Conservation (phyloP, 2,797 vertebrate genomes). For the Myotis pilosus region DNA sequence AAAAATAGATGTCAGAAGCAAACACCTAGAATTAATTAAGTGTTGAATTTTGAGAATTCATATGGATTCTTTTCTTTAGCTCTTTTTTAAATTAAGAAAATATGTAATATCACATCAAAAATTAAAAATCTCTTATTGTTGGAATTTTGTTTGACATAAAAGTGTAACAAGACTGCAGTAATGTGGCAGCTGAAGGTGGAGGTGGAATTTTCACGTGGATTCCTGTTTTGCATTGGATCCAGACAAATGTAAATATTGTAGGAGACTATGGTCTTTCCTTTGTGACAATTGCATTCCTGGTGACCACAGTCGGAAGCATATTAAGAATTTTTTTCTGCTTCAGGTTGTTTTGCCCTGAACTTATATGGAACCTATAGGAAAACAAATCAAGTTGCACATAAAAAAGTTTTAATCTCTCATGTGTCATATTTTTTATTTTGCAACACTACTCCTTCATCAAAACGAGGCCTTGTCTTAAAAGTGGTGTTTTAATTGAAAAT, state of each 20-base stretch:
- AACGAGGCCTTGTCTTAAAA: not conserved
- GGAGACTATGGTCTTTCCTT: not conserved
- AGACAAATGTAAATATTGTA: not conserved
- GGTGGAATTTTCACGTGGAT: not conserved
- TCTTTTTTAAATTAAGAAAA: not conserved
- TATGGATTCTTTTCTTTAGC: not conserved
- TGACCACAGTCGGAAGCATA: not conserved
- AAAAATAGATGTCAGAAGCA: not conserved
- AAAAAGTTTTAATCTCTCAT: not conserved
- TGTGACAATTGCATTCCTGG: not conserved
- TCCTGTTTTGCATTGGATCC: not conserved
- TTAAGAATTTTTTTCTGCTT: not conserved
- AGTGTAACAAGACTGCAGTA: not conserved
- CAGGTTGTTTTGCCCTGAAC: not conserved
- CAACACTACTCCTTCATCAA: not conserved
- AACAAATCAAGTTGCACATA: not conserved
- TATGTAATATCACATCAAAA: not conserved
- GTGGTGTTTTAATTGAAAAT: not conserved
- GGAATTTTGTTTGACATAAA: not conserved
- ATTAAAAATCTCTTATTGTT: not conserved
- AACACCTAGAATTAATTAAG: not conserved
- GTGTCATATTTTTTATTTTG: not conserved
- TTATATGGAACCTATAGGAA: not conserved
- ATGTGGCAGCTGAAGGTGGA: rapidly evolving
- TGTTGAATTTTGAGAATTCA: not conserved